Conservation (phyloP, 2,113 vertebrate species). For the Scatophagus argus region DNA sequence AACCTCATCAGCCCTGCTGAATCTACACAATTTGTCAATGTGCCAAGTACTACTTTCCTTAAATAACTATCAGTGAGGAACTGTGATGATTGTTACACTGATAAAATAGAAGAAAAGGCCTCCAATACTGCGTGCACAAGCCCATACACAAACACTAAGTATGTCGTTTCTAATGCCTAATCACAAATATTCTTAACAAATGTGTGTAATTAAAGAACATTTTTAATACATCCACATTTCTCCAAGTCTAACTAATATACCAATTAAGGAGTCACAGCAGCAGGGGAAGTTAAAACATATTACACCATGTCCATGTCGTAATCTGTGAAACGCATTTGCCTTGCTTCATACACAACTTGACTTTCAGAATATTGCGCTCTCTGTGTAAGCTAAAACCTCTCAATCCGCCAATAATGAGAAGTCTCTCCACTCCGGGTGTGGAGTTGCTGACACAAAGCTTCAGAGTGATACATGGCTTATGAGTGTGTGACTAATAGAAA, state of each 20-base stretch:
- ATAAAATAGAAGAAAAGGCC: not conserved
- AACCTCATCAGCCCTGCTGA: not conserved
- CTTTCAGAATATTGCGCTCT: conserved; percentile 45
- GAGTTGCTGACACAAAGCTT: conserved; percentile 81
- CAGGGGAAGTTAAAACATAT: conserved; percentile 35
- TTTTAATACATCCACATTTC: not conserved
- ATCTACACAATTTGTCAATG: not conserved
- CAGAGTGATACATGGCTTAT: conserved; percentile 78
- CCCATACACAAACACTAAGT: not conserved
- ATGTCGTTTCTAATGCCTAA: not conserved
- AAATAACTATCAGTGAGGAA: not conserved
- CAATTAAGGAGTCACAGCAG: conserved; percentile 32
- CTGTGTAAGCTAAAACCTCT: conserved; percentile 68
- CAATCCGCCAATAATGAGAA: conserved; percentile 77
- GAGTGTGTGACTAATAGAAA: conserved; percentile 81
- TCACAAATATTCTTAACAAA: conserved; percentile 21
- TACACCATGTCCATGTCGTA: conserved; percentile 24
- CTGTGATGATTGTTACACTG: not conserved
- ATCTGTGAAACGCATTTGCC: conserved; percentile 56
- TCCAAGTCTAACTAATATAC: conserved; percentile 25
- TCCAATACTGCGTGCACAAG: too few species aligned
- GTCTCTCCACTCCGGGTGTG: conserved; percentile 63
- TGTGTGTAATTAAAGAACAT: conserved; percentile 14
- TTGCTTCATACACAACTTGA: conserved; percentile 46
- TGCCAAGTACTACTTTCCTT: not conserved